phyloP scores from a whole-genome alignment of 2,888 invertebrate species.

The Scaeva pyrastri region DNA sequence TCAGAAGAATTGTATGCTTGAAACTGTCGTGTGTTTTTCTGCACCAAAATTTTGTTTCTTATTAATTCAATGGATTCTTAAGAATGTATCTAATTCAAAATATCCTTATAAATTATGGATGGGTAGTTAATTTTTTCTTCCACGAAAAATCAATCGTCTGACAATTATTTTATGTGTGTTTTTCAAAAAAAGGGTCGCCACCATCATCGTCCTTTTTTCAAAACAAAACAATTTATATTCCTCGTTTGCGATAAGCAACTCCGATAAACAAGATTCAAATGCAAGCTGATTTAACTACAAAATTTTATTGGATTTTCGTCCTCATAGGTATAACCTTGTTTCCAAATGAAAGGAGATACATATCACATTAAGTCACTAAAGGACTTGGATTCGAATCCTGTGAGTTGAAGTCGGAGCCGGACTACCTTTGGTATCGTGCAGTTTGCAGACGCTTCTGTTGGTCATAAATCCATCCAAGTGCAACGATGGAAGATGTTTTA shows the following conservation, averaged over 20 bases:
- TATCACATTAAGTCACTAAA: constrained; percentile 53
- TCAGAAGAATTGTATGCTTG: too few relatives aligned
- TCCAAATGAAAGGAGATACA: constrained; percentile 31
- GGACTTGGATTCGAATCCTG: not conserved
- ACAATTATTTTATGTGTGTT: too few relatives aligned
- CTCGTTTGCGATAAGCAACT: constrained; percentile 38
- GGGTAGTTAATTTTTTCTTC: too few relatives aligned
- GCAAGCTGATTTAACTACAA: constrained; percentile 33
- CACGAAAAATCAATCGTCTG: too few relatives aligned
- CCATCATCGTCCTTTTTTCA: constrained; percentile 23
- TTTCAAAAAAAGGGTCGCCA: too few relatives aligned
- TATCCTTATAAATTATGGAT: too few relatives aligned
- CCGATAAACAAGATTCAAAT: constrained; percentile 56
- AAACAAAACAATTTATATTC: constrained; percentile 35
- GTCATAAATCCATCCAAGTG: constrained; percentile 64
- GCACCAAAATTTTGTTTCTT: too few relatives aligned
- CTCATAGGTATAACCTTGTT: too few relatives aligned
- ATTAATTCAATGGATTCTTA: too few relatives aligned
- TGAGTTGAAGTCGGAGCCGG: not conserved
- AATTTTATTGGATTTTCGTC: too few relatives aligned
- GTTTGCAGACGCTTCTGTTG: constrained; percentile 58
- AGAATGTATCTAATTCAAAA: too few relatives aligned
- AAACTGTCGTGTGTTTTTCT: too few relatives aligned
- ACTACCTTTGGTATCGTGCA: constrained; percentile 39
- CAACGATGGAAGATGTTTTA: constrained; percentile 65